These are phyloP conservation scores for Vicugna pacos DNA, from an alignment of 2,113 vertebrate genomes.

Conservation along the genomic window DNA sequence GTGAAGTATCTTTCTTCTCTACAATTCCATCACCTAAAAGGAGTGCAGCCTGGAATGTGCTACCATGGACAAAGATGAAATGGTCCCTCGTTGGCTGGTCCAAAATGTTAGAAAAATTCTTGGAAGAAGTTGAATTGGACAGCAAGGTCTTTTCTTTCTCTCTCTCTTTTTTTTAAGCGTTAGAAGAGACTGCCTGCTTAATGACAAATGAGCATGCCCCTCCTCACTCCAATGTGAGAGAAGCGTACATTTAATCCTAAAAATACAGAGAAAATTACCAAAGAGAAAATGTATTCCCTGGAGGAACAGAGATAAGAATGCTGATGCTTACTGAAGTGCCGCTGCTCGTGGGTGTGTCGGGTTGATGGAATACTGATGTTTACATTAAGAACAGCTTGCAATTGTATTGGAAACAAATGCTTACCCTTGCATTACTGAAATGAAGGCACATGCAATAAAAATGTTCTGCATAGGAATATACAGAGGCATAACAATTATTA, in stretches of 20 bases:
- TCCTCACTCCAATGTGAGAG: slow-evolving; percentile 7
- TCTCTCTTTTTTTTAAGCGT: neutral
- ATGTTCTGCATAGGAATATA: slow-evolving; percentile 29
- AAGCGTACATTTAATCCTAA: slow-evolving; percentile 74
- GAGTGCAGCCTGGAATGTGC: neutral
- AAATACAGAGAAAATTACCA: slow-evolving; percentile 69
- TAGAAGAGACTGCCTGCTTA: slow-evolving; percentile 32
- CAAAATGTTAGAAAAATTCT: slow-evolving; percentile 5
- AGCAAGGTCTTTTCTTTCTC: neutral
- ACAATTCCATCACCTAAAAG: neutral
- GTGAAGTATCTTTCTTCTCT: neutral
- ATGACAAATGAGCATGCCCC: slow-evolving; percentile 30
- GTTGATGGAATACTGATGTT: slow-evolving; percentile 69
- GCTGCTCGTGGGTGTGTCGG: slow-evolving; percentile 44
- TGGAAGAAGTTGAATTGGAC: neutral
- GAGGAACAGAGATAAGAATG: slow-evolving; percentile 60
- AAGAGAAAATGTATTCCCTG: slow-evolving; percentile 68
- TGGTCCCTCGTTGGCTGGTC: neutral
- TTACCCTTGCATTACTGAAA: slow-evolving; percentile 61
- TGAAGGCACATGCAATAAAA: slow-evolving; percentile 55
- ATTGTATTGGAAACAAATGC: slow-evolving; percentile 65
- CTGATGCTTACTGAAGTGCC: slow-evolving; percentile 36
- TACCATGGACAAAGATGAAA: neutral
- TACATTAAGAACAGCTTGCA: slow-evolving; percentile 63
- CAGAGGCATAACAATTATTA: slow-evolving; percentile 56